Evolutionary conservation across 2,113 vertebrate species (phyloP).

Genomic region (Myotis lucifugus): DNA sequence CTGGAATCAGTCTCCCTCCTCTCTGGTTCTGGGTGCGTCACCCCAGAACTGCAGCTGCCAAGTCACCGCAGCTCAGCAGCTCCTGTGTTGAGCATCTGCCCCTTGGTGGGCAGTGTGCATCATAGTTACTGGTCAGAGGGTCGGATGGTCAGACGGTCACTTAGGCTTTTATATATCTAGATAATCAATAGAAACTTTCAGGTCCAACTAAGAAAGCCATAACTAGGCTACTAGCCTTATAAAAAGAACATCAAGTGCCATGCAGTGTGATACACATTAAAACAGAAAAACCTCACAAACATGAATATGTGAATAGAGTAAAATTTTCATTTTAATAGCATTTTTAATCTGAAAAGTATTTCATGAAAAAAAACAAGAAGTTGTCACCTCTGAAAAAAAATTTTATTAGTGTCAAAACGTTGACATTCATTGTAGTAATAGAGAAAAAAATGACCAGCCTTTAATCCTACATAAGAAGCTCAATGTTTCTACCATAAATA

Average conservation of each 20-base stretch:
- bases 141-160: neutral
- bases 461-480: neutral
- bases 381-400: neutral
- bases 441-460: neutral
- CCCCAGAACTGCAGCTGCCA: too few relatives aligned
- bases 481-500: neutral
- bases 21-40: too few relatives aligned
- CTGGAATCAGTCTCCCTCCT: too few relatives aligned
- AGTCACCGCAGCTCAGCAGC: too few relatives aligned
- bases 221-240: neutral
- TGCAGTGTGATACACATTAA: neutral
- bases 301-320: neutral
- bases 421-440: neutral
- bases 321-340: neutral
- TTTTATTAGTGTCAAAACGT: neutral
- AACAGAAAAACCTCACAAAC: neutral
- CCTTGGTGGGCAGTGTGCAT: too few relatives aligned
- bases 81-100: too few relatives aligned
- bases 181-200: neutral
- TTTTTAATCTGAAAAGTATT: conserved; percentile 19
- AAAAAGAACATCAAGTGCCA: neutral
- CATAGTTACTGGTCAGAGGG: neutral
- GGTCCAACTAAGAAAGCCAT: neutral
- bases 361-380: neutral
- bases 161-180: too few relatives aligned